Conservation (phyloP, 2,113 vertebrate genomes). For the Oncorhynchus gorbuscha region DNA sequence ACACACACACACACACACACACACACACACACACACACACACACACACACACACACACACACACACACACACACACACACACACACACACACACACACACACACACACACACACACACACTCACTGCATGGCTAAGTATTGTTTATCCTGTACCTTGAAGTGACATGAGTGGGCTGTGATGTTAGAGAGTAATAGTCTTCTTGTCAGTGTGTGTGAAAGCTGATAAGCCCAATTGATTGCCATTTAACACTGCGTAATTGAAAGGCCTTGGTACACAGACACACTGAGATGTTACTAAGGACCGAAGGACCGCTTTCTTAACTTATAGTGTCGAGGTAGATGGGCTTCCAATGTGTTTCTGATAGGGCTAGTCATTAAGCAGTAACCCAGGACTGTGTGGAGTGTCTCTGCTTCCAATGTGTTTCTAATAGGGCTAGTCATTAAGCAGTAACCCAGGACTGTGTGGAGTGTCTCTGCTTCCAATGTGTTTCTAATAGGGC, state of each 20-base stretch:
- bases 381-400: too few relatives aligned
- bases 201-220: slow-evolving; percentile 19
- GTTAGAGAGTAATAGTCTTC: slow-evolving; percentile 18
- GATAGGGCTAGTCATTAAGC: too few relatives aligned
- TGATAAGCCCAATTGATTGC: slow-evolving; percentile 1
- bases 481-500: neutral
- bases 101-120: slow-evolving; percentile 10
- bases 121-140: slow-evolving; percentile 67
- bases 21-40: slow-evolving; percentile 15
- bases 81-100: slow-evolving; percentile 14
- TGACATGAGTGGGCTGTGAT: slow-evolving; percentile 27
- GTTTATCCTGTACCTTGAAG: slow-evolving; percentile 24
- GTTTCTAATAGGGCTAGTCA: neutral
- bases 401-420: too few relatives aligned
- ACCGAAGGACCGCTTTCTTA: slow-evolving; percentile 28
- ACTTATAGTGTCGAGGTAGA: slow-evolving; percentile 19
- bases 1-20: slow-evolving; percentile 13
- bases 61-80: slow-evolving; percentile 13
- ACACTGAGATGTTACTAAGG: slow-evolving; percentile 31
- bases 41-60: slow-evolving; percentile 9
- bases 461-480: neutral
- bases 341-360: slow-evolving; percentile 9
- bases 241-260: slow-evolving; percentile 14
- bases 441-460: neutral
- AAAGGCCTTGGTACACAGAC: slow-evolving; percentile 8